phyloP scores from a whole-genome alignment of 2,888 invertebrate genomes.

The Temnothorax ravouxi region DNA sequence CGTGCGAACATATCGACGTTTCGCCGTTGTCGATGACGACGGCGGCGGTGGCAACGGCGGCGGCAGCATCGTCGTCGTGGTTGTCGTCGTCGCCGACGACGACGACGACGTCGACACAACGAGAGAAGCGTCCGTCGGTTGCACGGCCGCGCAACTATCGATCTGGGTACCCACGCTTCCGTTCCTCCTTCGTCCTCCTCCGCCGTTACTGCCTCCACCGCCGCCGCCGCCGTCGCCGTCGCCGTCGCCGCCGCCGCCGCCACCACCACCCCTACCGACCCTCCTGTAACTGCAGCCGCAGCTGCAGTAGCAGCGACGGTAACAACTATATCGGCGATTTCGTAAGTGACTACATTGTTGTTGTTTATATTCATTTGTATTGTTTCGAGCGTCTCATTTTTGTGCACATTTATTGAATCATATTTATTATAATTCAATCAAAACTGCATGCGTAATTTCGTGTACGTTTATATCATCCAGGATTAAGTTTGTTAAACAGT shows the following conservation, averaged over 20 bases:
- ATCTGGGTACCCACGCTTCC: slow-evolving; percentile 82
- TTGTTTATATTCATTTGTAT: background rate
- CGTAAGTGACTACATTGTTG: background rate
- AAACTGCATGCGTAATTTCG: background rate
- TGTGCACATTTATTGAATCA: background rate
- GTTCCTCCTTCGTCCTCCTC: slow-evolving; percentile 72
- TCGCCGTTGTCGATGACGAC: slow-evolving; percentile 59
- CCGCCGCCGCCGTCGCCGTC: slow-evolving; percentile 58
- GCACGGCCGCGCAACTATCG: slow-evolving; percentile 83
- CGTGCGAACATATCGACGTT: slow-evolving; percentile 78
- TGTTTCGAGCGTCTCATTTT: background rate
- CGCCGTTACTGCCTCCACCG: slow-evolving; percentile 68
- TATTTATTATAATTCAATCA: background rate
- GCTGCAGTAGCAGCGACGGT: slow-evolving; percentile 47
- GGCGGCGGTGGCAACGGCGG: slow-evolving; percentile 50
- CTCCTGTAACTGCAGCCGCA: slow-evolving; percentile 53
- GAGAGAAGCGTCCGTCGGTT: slow-evolving; percentile 81
- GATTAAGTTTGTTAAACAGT: background rate
- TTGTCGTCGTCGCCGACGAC: slow-evolving; percentile 53
- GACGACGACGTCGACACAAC: slow-evolving; percentile 67
- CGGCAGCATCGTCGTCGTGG: slow-evolving; percentile 56
- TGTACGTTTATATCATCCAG: background rate
- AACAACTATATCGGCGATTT: slow-evolving; percentile 20
- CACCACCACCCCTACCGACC: slow-evolving; percentile 50
- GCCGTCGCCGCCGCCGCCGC: background rate